These are phyloP conservation scores for Propithecus perrieri DNA, from an alignment of 2,797 vertebrate genomes.

Conservation along the genomic window DNA sequence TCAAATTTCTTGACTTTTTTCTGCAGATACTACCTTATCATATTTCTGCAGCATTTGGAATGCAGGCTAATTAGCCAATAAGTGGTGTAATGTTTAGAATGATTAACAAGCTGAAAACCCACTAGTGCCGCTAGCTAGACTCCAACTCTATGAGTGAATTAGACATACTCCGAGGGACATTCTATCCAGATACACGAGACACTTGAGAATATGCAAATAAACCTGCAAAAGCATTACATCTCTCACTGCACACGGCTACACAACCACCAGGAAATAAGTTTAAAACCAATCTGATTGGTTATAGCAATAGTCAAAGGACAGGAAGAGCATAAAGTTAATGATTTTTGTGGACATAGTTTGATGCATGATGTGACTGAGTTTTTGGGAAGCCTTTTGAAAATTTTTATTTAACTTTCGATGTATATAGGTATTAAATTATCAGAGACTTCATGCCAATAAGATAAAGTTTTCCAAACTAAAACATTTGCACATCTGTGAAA, in stretches of 20 bases:
- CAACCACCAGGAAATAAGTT: not conserved
- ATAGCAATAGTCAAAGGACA: not conserved
- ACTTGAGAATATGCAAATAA: slow-evolving; percentile 2
- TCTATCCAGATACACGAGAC: not conserved
- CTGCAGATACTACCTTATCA: slow-evolving; percentile 28
- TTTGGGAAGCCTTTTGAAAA: slow-evolving; percentile 17
- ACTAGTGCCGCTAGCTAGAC: not conserved
- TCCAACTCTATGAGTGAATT: not conserved
- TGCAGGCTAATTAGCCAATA: slow-evolving; percentile 55
- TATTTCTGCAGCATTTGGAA: slow-evolving; percentile 51
- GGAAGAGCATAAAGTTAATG: not conserved
- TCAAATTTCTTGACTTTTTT: not conserved
- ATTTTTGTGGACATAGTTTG: not conserved
- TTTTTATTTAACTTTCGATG: slow-evolving; percentile 42
- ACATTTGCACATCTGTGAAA: slow-evolving; percentile 43
- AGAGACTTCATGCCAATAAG: not conserved
- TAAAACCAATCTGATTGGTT: not conserved
- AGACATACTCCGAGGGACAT: not conserved
- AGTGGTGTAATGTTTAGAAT: not conserved
- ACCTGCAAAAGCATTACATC: not conserved
- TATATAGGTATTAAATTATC: slow-evolving; percentile 31
- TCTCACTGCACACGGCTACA: not conserved
- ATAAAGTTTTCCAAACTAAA: slow-evolving; percentile 42
- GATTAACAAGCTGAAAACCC: not conserved
- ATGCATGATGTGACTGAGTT: not conserved